phyloP scores from a whole-genome alignment of 1,140 invertebrate genomes.

The Diploscapter pachys region DNA sequence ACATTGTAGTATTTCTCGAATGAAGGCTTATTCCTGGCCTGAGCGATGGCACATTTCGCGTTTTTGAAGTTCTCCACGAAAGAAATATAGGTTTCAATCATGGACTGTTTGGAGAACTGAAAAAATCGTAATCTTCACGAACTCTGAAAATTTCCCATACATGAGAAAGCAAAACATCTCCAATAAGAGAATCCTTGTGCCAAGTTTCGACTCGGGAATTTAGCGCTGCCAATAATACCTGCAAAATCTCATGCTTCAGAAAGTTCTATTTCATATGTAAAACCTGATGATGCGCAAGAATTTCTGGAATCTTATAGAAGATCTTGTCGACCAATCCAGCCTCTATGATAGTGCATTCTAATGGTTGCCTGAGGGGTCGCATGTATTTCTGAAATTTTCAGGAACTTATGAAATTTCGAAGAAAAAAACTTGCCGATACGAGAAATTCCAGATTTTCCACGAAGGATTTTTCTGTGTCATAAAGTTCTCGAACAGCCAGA shows the following conservation, averaged over 20 bases:
- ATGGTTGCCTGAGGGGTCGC: conserved; percentile 79
- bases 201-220: conserved; percentile 77
- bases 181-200: conserved; percentile 81
- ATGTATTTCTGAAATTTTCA: conserved; percentile 78
- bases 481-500: conserved; percentile 85
- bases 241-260: not conserved
- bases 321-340: conserved; percentile 77
- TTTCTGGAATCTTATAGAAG: conserved; percentile 74
- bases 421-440: conserved; percentile 71
- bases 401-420: conserved; percentile 32
- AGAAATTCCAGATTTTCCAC: conserved; percentile 84
- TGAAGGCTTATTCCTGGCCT: conserved; percentile 75
- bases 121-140: conserved; percentile 49
- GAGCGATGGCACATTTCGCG: conserved; percentile 85
- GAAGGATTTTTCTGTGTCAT: conserved; percentile 86
- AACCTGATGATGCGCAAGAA: conserved; percentile 78
- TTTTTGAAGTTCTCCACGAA: conserved; percentile 94
- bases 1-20: conserved; percentile 87
- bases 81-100: conserved; percentile 86
- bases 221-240: conserved; percentile 76
- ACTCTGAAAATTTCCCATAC: conserved; percentile 65
- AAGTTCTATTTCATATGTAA: not conserved
- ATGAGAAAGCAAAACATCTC: conserved; percentile 83
- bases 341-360: conserved; percentile 78
- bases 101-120: conserved; percentile 82